Conservation (phyloP, 64 coral and sea anemone species). For the Actinia tenebrosa region DNA sequence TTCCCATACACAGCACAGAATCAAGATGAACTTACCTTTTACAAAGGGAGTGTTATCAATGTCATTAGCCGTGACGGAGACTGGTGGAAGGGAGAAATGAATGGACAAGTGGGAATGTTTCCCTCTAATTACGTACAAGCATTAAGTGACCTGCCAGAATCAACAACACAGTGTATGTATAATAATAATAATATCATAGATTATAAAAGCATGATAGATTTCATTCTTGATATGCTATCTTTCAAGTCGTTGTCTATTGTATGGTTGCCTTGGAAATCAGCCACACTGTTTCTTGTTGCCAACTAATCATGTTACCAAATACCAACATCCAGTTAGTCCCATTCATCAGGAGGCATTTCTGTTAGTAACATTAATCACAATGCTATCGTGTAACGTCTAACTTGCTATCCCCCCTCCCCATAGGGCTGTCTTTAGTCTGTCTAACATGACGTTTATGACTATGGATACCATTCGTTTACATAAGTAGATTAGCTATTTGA, state of each 20-base stretch:
- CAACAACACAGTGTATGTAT: constrained; percentile 94
- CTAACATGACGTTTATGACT: no score
- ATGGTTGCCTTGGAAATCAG: no score
- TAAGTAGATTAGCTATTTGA: no score
- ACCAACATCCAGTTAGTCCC: not conserved
- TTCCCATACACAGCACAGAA: constrained; percentile 86
- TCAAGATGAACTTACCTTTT: constrained; percentile 84
- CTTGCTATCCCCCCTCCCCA: no score
- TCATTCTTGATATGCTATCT: not conserved
- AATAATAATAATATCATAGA: not conserved
- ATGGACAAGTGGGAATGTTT: constrained; percentile 96
- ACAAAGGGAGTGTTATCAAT: constrained; percentile 93
- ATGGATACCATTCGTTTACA: no score
- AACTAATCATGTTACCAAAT: no score
- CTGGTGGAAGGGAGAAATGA: constrained; percentile 97
- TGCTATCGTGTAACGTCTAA: no score
- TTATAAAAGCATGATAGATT: no score
- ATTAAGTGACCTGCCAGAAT: constrained; percentile 61
- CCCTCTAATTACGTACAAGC: constrained; percentile 91
- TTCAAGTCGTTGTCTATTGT: not conserved
- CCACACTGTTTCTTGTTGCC: no score
- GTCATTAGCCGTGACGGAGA: constrained; percentile 79
- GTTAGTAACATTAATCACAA: not conserved
- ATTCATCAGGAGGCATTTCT: not conserved
- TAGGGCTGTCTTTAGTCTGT: no score